Base-by-base conservation (phyloP, 2,888 invertebrate genomes). In the Mantis religiosa region DNA sequence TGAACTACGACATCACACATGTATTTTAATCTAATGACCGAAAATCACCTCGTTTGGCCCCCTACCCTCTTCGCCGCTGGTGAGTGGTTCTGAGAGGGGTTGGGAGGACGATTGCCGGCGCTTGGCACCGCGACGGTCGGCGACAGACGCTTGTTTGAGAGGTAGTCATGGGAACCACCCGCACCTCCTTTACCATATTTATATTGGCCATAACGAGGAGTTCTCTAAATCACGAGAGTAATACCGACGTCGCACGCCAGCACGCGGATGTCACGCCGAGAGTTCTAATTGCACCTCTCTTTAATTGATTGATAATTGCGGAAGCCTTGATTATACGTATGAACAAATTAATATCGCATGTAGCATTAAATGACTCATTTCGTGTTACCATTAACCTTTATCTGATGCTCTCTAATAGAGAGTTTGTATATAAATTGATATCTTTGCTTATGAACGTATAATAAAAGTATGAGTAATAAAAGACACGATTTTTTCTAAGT, bases 131-230 rank as follows among this genome's bases (percentile, higher is more conserved):
- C 14, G n/a, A 28, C 20, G 54, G 54, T 25, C 54, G 54, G 54
- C 54, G 54, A 71, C 54, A 71, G 54, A 71, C 54, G 81, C 27
- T 25, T 28, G 86, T 86, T 86, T 28, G 82, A 82, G 87, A 87
- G 87, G 87, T 87, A 87, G 87, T 27, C 82, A 87, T 82, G 82
- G 87, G 82, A 87, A 87, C 87, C 25, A 14, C 82, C 41, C 82
- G n/a, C 87, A 86, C 71, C 54, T 71, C 27, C 86, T 82, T 12
- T 71, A 71, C 54, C 54, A 71, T 71, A 71, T 71, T 71, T 71
- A 71, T 71, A 71, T 71, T 71, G 54, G 54, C 54, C 54, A 71
- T 71, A 71, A 71, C 54, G 54, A 71, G 54, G 54, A 25, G 54
- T 71, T 25, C 54, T 71, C 54, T 71, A 71, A 71, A 71, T 71